phyloP scores from a whole-genome alignment of 2,888 invertebrate species.

The Ganaspis brasiliensis region DNA sequence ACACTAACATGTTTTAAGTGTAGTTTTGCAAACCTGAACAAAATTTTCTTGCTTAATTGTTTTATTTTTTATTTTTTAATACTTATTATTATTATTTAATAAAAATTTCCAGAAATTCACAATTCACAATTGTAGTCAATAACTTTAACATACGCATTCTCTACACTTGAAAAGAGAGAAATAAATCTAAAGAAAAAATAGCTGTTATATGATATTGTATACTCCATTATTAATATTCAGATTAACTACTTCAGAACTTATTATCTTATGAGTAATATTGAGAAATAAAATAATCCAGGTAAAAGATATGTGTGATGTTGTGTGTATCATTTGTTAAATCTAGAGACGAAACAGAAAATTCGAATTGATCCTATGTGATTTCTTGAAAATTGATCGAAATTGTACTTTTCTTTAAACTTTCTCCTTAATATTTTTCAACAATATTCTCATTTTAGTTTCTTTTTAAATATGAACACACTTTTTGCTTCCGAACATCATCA shows the following conservation, averaged over 20 bases:
- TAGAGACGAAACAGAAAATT: conserved; percentile 34
- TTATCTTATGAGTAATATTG: conserved; percentile 68
- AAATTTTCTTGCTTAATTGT: not conserved
- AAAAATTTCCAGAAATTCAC: conserved; percentile 48
- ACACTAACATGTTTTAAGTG: conserved; percentile 26
- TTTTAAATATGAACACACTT: no score
- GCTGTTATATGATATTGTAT: conserved; percentile 59
- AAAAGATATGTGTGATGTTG: conserved; percentile 68
- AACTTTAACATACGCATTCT: conserved; percentile 64
- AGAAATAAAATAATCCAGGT: conserved; percentile 68
- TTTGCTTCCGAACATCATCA: no score
- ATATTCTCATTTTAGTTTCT: no score
- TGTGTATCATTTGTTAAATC: conserved; percentile 47
- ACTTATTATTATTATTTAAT: not conserved
- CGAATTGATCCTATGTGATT: conserved; percentile 50
- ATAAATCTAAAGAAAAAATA: conserved; percentile 48
- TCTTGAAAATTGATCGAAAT: not conserved
- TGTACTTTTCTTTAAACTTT: not conserved
- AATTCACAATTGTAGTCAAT: conserved; percentile 69
- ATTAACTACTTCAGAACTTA: conserved; percentile 64
- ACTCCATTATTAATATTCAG: conserved; percentile 65
- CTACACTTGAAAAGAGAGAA: conserved; percentile 49
- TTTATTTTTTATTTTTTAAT: not conserved
- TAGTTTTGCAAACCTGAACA: conserved; percentile 5
- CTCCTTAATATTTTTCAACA: no score